Evolutionary conservation across 1,140 invertebrate genomes (phyloP).

Genomic region (Drosophila auraria): DNA sequence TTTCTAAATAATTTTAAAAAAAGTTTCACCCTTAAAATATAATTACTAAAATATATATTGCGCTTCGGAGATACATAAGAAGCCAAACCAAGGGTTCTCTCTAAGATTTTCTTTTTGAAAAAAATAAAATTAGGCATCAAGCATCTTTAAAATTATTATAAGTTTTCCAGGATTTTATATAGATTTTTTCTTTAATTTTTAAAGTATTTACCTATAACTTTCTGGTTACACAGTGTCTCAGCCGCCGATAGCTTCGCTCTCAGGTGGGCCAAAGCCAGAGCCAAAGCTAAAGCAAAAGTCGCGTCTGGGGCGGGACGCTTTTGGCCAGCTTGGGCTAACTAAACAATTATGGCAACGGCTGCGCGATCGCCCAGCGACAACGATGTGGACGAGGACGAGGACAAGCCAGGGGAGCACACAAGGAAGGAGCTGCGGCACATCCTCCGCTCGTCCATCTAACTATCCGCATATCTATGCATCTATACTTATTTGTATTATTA

Average conservation of each 20-base stretch:
- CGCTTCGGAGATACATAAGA: not conserved
- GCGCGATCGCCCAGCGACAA: constrained; percentile 54
- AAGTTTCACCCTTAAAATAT: not conserved
- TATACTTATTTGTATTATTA: constrained; percentile 83
- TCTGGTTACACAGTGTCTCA: constrained; percentile 5
- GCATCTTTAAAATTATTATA: not conserved
- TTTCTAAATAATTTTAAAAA: not conserved
- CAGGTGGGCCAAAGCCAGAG: constrained; percentile 67
- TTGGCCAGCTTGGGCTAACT: constrained; percentile 62
- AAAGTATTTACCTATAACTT: not conserved
- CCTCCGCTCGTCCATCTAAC: constrained; percentile 72
- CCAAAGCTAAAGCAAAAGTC: constrained; percentile 12
- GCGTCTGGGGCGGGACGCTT: constrained; percentile 46
- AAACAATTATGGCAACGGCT: constrained; percentile 78
- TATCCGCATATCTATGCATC: constrained; percentile 80
- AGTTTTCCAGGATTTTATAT: not conserved
- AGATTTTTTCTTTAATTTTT: not conserved
- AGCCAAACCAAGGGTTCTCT: too few relatives aligned
- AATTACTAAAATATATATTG: not conserved
- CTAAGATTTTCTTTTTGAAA: not conserved
- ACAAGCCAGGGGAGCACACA: not conserved
- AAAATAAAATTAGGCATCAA: not conserved
- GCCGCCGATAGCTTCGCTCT: constrained; percentile 36
- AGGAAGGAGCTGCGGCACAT: constrained; percentile 24
- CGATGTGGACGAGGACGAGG: constrained; percentile 5